Base-by-base conservation (phyloP, 2,113 vertebrate species). In the Phrynosoma platyrhinos region DNA sequence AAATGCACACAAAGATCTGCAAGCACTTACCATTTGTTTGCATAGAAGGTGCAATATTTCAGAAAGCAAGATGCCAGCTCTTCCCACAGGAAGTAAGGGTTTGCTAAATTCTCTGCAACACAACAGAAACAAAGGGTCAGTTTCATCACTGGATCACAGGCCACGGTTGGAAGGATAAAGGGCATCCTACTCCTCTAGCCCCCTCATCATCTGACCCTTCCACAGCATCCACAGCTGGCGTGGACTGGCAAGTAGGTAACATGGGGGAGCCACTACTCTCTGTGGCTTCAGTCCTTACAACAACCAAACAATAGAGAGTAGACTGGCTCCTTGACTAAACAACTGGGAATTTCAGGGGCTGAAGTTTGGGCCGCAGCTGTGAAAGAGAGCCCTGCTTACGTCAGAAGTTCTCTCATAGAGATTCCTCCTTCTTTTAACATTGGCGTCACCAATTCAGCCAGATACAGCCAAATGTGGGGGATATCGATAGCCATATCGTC, bases 1-100 rank as follows among this genome's bases (percentile, higher is more conserved):
- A 9, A 0, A 74, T n/a, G 4, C 0, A 4, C 47, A 47, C 47
- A 79, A 0, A 0, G 0, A 0, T 8, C 14, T 1, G 0, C 0
- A 79, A 1, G 27, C 47, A 92, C 98, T 98, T 92, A 99, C 99
- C 99, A 98, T 99, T 97, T 99, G 99, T 98, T 98, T 99, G 98
- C 99, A 99, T 98, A 99, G 98, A 98, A 99, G 98, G 98, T 98
- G 98, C 97, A 99, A 96, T 97, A 99, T 98, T 98, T 99, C 98
- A 96, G 98, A 98, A 95, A 99, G 97, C 96, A 99, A 97, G 96
- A 98, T 92, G 85, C 98, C 98, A 83, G 98, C 98, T 98, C 98
- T 99, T 98, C 98, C 98, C 94, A 98, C 98, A 97, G 98, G 98
- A 98, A 99, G 97, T 95, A 99, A 98, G 92, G 98, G 98, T 98